A percentile compares a stretch with the other conserved stretches of the same genome.
These are phyloP conservation scores for Perognathus longimembris DNA, from an alignment of 2,113 vertebrate genomes.

Conservation along the genomic window DNA sequence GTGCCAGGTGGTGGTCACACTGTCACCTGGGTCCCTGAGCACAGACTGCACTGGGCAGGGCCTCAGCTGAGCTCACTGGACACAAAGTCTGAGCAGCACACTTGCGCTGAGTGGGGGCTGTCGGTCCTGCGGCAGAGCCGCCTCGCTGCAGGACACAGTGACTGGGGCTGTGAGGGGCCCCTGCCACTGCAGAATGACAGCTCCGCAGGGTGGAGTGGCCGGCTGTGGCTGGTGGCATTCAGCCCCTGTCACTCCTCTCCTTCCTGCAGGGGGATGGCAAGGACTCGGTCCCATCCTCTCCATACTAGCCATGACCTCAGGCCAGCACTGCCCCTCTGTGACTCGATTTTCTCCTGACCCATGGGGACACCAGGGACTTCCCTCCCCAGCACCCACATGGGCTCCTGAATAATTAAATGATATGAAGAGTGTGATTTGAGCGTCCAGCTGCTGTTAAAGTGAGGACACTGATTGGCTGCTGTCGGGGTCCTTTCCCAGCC, in stretches of 20 bases:
- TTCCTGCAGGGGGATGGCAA: neutral
- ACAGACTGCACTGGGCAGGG: neutral
- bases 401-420: neutral
- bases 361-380: neutral
- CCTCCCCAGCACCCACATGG: neutral
- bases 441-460: no score
- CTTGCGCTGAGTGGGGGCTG: neutral
- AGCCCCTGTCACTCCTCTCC: accelerated
- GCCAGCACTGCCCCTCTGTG: neutral
- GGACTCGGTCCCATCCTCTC: neutral
- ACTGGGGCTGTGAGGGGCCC: neutral
- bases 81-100: neutral
- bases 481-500: neutral
- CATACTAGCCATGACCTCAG: neutral
- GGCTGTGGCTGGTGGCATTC: neutral
- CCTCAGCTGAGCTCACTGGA: neutral
- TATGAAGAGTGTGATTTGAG: neutral
- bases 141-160: neutral
- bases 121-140: neutral
- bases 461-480: neutral
- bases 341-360: neutral
- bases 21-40: neutral
- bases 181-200: neutral
- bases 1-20: neutral
- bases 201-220: neutral